Evolutionary conservation across 2,113 vertebrate species (phyloP), one percentile per base, ranked within the genome.

Genomic region (Dipodomys spectabilis): DNA sequence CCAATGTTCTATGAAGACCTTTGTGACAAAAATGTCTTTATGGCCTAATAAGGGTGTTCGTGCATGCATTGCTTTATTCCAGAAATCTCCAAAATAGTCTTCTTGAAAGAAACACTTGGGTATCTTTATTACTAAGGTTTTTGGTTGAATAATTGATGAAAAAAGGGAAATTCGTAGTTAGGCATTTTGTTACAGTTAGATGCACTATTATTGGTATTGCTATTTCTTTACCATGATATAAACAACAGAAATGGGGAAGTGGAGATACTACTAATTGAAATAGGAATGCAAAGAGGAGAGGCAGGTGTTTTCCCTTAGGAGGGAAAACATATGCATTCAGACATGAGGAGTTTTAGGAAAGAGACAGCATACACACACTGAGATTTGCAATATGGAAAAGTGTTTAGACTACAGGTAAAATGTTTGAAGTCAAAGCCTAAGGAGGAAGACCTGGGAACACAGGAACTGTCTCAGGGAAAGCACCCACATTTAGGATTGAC

Each of bases 121-220:
- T 68, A 44, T 25, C 62, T 3, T 74, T 80, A 10, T 57, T 64
- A n/a, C 82, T 75, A 82, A 88, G 9, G 45, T 86, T 69, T 94
- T 53, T 77, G 2, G 16, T 64, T 82, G 49, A 88, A 57, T 27
- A 19, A 65, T 73, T 69, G 27, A 15, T 85, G 13, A n/a, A 71
- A 92, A 25, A 95, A 94, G 85, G 11, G 28, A 12, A 87, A 92
- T 35, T 22, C 5, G 5, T 15, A 28, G 44, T 77, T 89, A 23
- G 28, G 28, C 71, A 32, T 89, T 93, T 23, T 11, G 22, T 27
- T 74, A 0, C 77, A 65, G 39, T 44, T n/a, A 91, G 32, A 81
- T 65, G 67, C 0, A 3, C 69, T 86, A 25, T 79, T 88, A 67
- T 45, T 73, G 91, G 81, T 81, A 84, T 79, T 74, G n/a, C 32